These are phyloP conservation scores for Alligator mississippiensis DNA, from an alignment of 2,113 vertebrate genomes.

Conservation along the genomic window DNA sequence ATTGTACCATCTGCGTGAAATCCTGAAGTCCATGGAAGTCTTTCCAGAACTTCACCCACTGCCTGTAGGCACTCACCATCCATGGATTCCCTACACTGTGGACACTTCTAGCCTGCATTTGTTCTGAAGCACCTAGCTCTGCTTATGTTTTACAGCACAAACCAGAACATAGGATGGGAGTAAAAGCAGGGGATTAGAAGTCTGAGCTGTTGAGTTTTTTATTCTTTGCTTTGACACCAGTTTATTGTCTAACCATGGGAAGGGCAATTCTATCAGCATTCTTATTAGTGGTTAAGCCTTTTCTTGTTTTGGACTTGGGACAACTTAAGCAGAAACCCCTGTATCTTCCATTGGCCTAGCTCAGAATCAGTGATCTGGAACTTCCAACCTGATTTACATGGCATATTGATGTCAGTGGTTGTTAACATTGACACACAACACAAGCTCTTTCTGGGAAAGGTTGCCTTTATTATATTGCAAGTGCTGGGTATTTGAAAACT, in stretches of 20 bases:
- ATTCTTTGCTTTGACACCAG: not conserved
- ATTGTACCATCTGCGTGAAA: accelerated
- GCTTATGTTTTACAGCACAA: not conserved
- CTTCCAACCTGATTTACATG: not conserved
- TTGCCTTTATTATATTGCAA: too few relatives aligned
- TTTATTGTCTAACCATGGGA: not conserved
- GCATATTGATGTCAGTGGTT: too few relatives aligned
- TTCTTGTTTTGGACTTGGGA: not conserved
- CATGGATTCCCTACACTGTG: not conserved
- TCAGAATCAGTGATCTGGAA: not conserved
- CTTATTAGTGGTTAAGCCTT: not conserved
- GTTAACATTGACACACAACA: too few relatives aligned
- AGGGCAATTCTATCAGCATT: not conserved
- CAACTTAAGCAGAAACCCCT: not conserved
- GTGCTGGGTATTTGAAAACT: too few relatives aligned
- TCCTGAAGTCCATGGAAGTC: not conserved
- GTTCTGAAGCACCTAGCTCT: not conserved
- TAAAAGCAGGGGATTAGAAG: not conserved
- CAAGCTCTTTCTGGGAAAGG: too few relatives aligned
- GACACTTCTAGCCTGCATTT: not conserved
- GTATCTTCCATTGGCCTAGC: not conserved
- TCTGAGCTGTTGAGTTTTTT: not conserved
- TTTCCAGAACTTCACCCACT: not conserved
- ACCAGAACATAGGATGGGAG: not conserved
- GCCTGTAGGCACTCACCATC: not conserved